phyloP scores from a whole-genome alignment of 2,888 invertebrate genomes.

The Cheiracanthium punctorium region DNA sequence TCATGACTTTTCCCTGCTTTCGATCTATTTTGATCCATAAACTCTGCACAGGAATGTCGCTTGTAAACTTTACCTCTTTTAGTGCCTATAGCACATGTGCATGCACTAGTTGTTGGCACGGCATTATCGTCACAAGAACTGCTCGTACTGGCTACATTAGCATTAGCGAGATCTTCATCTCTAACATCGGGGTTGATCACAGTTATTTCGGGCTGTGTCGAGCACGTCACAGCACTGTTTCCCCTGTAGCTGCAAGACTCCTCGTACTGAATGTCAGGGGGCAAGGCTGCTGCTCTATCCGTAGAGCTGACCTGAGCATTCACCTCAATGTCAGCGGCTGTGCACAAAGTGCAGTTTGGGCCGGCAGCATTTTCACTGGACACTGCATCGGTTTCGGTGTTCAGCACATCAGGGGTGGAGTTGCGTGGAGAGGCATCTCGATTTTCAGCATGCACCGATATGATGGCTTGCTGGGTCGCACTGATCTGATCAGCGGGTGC shows the following conservation, averaged over 20 bases:
- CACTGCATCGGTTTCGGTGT: neutral
- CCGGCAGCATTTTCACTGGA: slow-evolving; percentile 11
- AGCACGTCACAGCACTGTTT: slow-evolving; percentile 18
- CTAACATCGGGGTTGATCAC: slow-evolving; percentile 22
- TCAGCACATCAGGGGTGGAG: neutral
- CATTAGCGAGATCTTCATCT: slow-evolving; percentile 12
- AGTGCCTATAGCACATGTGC: slow-evolving; percentile 36
- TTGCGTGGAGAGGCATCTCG: slow-evolving; percentile 22
- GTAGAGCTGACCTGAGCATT: slow-evolving; percentile 47
- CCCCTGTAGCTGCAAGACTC: slow-evolving; percentile 49
- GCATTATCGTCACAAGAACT: slow-evolving; percentile 28
- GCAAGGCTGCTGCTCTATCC: slow-evolving; percentile 38
- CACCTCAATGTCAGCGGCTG: slow-evolving; percentile 55
- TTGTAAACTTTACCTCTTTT: slow-evolving; percentile 47
- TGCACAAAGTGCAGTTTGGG: slow-evolving; percentile 57
- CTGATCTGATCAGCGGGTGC: slow-evolving; percentile 15
- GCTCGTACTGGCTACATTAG: slow-evolving; percentile 22
- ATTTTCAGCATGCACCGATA: slow-evolving; percentile 53
- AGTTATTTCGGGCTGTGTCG: slow-evolving; percentile 31
- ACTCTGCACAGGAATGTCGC: slow-evolving; percentile 63
- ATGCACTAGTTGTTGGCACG: slow-evolving; percentile 28
- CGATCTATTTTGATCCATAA: slow-evolving; percentile 28
- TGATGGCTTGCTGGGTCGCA: slow-evolving; percentile 29
- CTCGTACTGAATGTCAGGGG: slow-evolving; percentile 66
- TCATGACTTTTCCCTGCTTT: slow-evolving; percentile 25